These are phyloP conservation scores for Sinohyriopsis cumingii DNA, from an alignment of 2,888 invertebrate genomes.

Conservation along the genomic window DNA sequence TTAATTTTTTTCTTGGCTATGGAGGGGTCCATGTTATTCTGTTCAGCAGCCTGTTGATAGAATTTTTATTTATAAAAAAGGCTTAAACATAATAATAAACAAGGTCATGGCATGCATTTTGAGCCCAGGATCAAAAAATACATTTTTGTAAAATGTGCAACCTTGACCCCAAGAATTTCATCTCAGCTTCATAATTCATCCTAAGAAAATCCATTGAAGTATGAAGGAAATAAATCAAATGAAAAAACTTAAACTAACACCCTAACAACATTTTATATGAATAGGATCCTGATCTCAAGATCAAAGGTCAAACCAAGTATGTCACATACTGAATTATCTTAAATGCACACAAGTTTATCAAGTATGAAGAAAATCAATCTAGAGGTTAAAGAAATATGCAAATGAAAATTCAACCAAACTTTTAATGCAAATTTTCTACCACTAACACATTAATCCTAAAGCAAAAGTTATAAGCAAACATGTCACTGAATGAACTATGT, in stretches of 20 bases:
- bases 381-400: too few relatives aligned
- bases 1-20: slow-evolving; percentile 63
- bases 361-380: too few relatives aligned
- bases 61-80: background rate
- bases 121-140: too few relatives aligned
- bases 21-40: slow-evolving; percentile 70
- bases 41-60: slow-evolving; percentile 70
- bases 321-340: background rate
- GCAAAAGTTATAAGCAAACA: too few relatives aligned
- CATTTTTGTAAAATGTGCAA: too few relatives aligned
- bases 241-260: background rate
- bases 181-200: background rate
- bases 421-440: too few relatives aligned
- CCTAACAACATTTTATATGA: background rate
- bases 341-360: background rate
- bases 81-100: background rate
- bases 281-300: background rate
- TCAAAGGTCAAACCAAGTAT: background rate
- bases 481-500: too few relatives aligned
- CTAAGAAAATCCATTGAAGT: background rate
- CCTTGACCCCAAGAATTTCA: too few relatives aligned
- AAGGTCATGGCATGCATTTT: too few relatives aligned
- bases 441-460: too few relatives aligned
- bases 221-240: background rate
- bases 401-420: too few relatives aligned